Evolutionary conservation across 2,797 vertebrate genomes (phyloP).

Genomic region (Protonibea diacanthus): DNA sequence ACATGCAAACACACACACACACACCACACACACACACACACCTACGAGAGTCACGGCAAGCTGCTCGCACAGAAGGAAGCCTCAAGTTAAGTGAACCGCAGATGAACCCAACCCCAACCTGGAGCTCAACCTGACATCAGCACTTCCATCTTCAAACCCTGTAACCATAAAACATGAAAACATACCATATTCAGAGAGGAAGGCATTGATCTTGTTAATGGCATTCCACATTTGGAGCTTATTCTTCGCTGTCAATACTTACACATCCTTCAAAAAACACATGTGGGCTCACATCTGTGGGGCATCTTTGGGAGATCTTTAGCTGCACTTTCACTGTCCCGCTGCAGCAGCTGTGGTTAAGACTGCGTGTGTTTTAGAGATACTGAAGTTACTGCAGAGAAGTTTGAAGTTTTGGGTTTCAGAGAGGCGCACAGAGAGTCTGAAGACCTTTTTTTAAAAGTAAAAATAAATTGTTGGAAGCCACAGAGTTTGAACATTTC

Average conservation of each 20-base stretch:
- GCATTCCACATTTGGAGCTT: conserved; percentile 57
- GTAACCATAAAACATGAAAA: conserved; percentile 58
- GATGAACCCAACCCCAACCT: conserved; percentile 34
- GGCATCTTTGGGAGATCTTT: conserved; percentile 49
- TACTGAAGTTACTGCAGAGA: neutral
- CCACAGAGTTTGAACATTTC: neutral
- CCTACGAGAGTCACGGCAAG: conserved; percentile 35
- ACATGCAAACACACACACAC: conserved; percentile 38
- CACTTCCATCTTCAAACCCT: conserved; percentile 54
- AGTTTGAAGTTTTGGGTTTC: neutral
- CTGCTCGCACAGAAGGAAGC: conserved; percentile 48
- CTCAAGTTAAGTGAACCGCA: conserved; percentile 45
- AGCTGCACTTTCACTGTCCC: conserved; percentile 41
- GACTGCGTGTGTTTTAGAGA: conserved; percentile 20
- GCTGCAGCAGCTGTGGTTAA: conserved; percentile 35
- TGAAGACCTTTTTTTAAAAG: neutral
- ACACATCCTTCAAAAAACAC: conserved; percentile 55
- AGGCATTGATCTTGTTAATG: conserved; percentile 74
- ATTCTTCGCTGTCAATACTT: conserved; percentile 54
- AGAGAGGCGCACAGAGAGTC: neutral
- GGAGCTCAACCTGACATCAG: conserved; percentile 44
- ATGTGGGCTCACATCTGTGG: conserved; percentile 68
- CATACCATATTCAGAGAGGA: conserved; percentile 53
- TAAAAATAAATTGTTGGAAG: neutral
- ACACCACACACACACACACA: conserved; percentile 44